These are phyloP conservation scores for Gryllus longicercus DNA, from an alignment of 2,888 invertebrate genomes.

Conservation along the genomic window DNA sequence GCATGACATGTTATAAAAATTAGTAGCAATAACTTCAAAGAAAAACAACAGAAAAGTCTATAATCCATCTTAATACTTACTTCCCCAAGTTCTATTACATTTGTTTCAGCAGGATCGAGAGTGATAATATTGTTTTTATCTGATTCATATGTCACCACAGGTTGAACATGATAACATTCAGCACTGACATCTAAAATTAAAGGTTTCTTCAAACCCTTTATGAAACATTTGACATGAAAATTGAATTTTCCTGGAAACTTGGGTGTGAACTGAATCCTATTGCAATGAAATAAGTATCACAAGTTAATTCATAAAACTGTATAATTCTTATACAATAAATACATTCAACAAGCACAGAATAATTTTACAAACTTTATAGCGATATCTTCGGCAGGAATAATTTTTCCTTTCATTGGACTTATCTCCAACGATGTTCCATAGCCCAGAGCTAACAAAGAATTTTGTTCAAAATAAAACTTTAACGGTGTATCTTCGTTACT, in stretches of 20 bases:
- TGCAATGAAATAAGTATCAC: conserved; percentile 34
- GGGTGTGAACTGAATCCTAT: conserved; percentile 56
- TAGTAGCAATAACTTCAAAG: background rate
- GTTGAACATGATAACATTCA: conserved; percentile 53
- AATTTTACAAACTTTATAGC: conserved; percentile 51
- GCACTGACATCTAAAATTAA: conserved; percentile 54
- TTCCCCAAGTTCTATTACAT: conserved; percentile 47
- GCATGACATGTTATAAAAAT: too few relatives aligned
- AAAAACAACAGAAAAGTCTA: background rate
- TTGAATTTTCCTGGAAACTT: conserved; percentile 54
- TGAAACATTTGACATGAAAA: conserved; percentile 56
- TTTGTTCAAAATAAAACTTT: conserved; percentile 54
- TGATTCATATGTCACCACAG: conserved; percentile 50
- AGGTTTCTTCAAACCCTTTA: conserved; percentile 54
- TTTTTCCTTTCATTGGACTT: conserved; percentile 52
- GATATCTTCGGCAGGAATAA: conserved; percentile 52
- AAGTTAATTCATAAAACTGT: background rate
- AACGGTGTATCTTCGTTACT: conserved; percentile 56
- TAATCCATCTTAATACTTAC: conserved; percentile 40
- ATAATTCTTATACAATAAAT: background rate
- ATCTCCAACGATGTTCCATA: conserved; percentile 53
- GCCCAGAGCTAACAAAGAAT: conserved; percentile 56
- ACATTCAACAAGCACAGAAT: conserved; percentile 22
- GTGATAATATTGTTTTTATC: conserved; percentile 39
- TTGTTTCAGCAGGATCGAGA: conserved; percentile 43